Percentiles rank a stretch among this genome's conserved stretches.
These are phyloP conservation scores for Pogonomyrmex barbatus DNA, from an alignment of 1,140 invertebrate species.

Conservation along the genomic window DNA sequence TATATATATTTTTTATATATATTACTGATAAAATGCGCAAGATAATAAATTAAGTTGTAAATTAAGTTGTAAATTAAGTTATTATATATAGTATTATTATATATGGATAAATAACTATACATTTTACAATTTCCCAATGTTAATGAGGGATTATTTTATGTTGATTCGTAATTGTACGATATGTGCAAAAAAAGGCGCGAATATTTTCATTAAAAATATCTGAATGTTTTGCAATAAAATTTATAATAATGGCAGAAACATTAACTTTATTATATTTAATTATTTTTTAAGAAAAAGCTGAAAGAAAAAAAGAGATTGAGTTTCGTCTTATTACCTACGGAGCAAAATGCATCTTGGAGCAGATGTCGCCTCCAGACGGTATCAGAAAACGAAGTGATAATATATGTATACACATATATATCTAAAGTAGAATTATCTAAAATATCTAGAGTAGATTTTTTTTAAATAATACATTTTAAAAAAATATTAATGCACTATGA, in stretches of 20 bases:
- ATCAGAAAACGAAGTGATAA: no score
- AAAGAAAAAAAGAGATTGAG: not conserved
- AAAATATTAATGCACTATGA: not conserved
- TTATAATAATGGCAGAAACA: not conserved
- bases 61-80: no score
- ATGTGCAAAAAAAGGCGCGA: not conserved
- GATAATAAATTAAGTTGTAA: no score
- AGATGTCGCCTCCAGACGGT: conserved; percentile 64
- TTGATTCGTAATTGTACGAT: not conserved
- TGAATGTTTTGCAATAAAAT: not conserved
- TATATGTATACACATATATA: no score
- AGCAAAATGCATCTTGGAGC: not conserved
- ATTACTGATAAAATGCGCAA: no score
- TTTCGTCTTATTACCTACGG: conserved; percentile 41
- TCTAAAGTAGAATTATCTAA: not conserved
- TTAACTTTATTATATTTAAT: not conserved
- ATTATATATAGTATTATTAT: no score
- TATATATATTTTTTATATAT: no score
- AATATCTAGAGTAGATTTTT: not conserved
- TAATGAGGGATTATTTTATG: not conserved
- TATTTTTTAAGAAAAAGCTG: not conserved
- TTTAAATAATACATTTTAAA: not conserved
- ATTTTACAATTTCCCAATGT: not conserved
- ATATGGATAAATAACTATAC: no score
- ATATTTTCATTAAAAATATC: not conserved